These are phyloP conservation scores for Aplysina aerophoba DNA, from an alignment of 37 sponge, comb jelly and placozoan species.

Conservation along the genomic window DNA sequence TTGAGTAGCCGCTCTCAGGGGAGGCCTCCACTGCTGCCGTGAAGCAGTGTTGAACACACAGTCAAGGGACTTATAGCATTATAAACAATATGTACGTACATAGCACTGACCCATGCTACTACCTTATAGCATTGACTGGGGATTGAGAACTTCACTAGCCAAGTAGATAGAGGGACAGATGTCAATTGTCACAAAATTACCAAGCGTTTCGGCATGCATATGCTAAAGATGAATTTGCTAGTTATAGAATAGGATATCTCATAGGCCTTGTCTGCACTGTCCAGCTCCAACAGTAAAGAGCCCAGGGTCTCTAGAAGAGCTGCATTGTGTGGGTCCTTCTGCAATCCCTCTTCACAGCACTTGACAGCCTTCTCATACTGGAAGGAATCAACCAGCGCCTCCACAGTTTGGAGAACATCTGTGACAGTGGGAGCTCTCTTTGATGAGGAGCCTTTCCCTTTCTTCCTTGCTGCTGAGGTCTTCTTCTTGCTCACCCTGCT, in stretches of 20 bases:
- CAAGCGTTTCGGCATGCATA: too few species aligned
- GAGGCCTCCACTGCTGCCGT: conserved; percentile 36
- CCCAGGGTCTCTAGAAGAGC: conserved; percentile 62
- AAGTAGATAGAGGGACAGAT: too few species aligned
- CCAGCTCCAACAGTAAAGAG: conserved; percentile 65
- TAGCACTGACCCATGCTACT: too few species aligned
- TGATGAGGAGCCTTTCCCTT: background rate
- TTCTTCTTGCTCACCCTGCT: conserved; percentile 7
- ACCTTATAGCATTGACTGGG: too few species aligned
- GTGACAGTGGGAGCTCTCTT: background rate
- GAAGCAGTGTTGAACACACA: conserved; percentile 19
- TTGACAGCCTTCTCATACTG: conserved; percentile 58
- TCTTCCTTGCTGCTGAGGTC: background rate
- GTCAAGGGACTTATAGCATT: too few species aligned
- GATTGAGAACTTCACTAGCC: too few species aligned
- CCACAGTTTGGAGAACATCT: background rate
- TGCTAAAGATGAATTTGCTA: too few species aligned
- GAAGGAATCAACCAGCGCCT: conserved; percentile 52
- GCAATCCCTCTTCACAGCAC: conserved; percentile 57
- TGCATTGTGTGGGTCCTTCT: conserved; percentile 39
- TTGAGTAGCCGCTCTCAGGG: conserved; percentile 65
- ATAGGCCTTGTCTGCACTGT: conserved; percentile 50
- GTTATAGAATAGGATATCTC: conserved; percentile 67
- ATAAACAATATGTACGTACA: too few species aligned
- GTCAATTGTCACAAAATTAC: too few species aligned